Conservation (phyloP, 2,113 vertebrate genomes). For the Gasterosteus nipponicus region DNA sequence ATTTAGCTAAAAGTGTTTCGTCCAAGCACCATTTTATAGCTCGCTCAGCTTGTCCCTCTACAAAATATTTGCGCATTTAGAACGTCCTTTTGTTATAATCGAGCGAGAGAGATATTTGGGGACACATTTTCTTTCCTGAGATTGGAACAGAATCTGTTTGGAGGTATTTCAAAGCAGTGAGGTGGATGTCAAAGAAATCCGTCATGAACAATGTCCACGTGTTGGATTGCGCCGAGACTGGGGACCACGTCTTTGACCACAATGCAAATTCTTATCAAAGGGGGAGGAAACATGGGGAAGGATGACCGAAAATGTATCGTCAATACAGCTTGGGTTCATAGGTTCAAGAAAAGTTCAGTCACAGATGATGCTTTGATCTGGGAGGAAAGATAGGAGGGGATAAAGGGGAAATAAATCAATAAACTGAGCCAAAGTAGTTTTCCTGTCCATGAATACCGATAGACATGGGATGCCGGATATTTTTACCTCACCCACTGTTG, state of each 20-base stretch:
- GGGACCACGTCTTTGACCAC: slow-evolving; percentile 48
- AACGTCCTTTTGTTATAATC: not conserved
- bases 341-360: slow-evolving; percentile 61
- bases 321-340: slow-evolving; percentile 22
- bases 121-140: slow-evolving; percentile 13
- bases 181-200: slow-evolving; percentile 49
- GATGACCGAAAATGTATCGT: slow-evolving; percentile 34
- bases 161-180: slow-evolving; percentile 54
- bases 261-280: slow-evolving; percentile 45
- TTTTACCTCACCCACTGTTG: slow-evolving; percentile 40
- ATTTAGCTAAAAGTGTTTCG: not conserved
- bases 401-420: slow-evolving; percentile 27
- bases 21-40: not conserved
- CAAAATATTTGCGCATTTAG: slow-evolving; percentile 8
- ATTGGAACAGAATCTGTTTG: slow-evolving; percentile 60
- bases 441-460: slow-evolving; percentile 46
- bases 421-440: slow-evolving; percentile 28
- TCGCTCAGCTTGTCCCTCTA: not conserved
- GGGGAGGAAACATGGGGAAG: slow-evolving; percentile 35
- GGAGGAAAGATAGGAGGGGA: slow-evolving; percentile 40
- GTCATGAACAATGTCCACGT: slow-evolving; percentile 51
- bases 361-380: slow-evolving; percentile 44
- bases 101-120: slow-evolving; percentile 29
- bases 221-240: slow-evolving; percentile 27
- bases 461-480: slow-evolving; percentile 44